These are phyloP conservation scores for Papilio aristodemus DNA, from an alignment of 1,140 invertebrate species.

Conservation along the genomic window DNA sequence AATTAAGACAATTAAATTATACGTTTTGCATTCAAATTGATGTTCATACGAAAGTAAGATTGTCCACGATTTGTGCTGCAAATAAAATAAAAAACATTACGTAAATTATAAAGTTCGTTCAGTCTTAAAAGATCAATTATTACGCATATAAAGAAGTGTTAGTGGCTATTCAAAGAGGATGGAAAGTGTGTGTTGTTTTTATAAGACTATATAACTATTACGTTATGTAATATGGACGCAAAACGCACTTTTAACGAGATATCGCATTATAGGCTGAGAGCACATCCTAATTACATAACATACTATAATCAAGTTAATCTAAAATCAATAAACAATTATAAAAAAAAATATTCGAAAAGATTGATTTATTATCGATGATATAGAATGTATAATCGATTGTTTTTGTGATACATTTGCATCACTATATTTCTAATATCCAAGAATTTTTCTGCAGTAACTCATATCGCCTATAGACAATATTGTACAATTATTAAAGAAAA, in stretches of 20 bases:
- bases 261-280: conserved; percentile 7
- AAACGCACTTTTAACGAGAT: conserved; percentile 19
- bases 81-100: conserved; percentile 12
- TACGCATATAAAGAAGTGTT: neutral
- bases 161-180: conserved; percentile 5
- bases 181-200: conserved; percentile 26
- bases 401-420: too few relatives aligned
- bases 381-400: too few relatives aligned
- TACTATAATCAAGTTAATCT: too few relatives aligned
- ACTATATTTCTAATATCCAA: too few relatives aligned
- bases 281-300: conserved; percentile 19
- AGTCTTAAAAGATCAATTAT: neutral
- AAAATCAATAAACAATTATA: too few relatives aligned
- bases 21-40: neutral
- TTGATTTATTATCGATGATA: too few relatives aligned
- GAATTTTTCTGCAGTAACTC: neutral
- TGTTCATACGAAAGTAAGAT: neutral
- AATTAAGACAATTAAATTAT: conserved; percentile 1
- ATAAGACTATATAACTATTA: neutral
- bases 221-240: neutral
- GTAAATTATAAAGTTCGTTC: neutral
- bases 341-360: too few relatives aligned
- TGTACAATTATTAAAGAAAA: neutral
- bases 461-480: neutral
- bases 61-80: neutral